Conservation (phyloP, 2,888 invertebrate genomes). For the Polylopha cassiicola region DNA sequence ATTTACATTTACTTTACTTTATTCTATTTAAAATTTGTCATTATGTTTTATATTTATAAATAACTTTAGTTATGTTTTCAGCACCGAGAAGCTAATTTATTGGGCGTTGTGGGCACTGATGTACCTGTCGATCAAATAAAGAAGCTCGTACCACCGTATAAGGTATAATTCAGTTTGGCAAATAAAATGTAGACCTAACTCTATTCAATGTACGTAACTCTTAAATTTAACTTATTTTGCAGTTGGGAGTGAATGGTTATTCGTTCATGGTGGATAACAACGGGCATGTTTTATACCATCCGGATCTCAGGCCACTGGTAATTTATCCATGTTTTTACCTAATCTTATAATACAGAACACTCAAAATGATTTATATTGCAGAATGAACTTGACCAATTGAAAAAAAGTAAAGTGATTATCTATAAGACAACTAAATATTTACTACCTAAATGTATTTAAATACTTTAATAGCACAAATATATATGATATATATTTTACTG, state of each 20-base stretch:
- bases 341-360: neutral
- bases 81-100: slow-evolving; percentile 92
- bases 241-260: slow-evolving; percentile 97
- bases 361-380: too few species aligned
- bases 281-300: slow-evolving; percentile 97
- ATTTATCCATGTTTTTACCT: slow-evolving; percentile 39
- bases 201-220: neutral
- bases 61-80: too few species aligned
- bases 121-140: slow-evolving; percentile 96
- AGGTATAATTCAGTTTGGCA: slow-evolving; percentile 73
- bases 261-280: slow-evolving; percentile 98
- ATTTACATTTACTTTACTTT: neutral
- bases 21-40: neutral
- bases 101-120: slow-evolving; percentile 98
- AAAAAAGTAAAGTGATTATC: too few species aligned
- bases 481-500: too few species aligned
- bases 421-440: too few species aligned
- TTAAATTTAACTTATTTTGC: slow-evolving; percentile 38
- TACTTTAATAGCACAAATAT: too few species aligned
- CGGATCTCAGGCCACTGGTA: slow-evolving; percentile 94
- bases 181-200: neutral
- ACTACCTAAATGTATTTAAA: too few species aligned
- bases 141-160: slow-evolving; percentile 95
- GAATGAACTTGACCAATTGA: too few species aligned
- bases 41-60: slow-evolving; percentile 20